These are phyloP conservation scores for Lontra canadensis DNA, from an alignment of 2,113 vertebrate genomes.

Conservation along the genomic window DNA sequence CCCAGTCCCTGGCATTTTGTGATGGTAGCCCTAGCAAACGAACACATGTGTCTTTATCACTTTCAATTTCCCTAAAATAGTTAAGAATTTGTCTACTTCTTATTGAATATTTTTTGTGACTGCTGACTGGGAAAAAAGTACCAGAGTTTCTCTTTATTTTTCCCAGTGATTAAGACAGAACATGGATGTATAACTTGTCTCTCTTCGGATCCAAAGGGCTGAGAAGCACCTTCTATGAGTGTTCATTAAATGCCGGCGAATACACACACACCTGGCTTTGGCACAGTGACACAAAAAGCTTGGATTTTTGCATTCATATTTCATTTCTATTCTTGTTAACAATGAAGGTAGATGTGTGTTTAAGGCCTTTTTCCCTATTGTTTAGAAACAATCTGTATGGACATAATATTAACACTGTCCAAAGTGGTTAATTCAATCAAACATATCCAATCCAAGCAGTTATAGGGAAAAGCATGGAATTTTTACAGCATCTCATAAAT, in stretches of 20 bases:
- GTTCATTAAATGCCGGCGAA: background rate
- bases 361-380: background rate
- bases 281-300: background rate
- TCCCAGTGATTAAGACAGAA: conserved; percentile 20
- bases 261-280: background rate
- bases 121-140: background rate
- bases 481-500: background rate
- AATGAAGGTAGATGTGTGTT: background rate
- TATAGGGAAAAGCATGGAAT: background rate
- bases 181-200: conserved; percentile 19
- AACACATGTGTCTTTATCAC: background rate
- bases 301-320: background rate
- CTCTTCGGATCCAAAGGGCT: conserved; percentile 22
- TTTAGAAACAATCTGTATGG: background rate
- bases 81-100: background rate
- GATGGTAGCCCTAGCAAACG: background rate
- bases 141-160: conserved; percentile 6
- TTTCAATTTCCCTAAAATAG: background rate
- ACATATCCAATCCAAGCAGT: background rate
- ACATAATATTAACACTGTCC: background rate
- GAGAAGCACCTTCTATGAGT: background rate
- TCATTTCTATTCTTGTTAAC: conserved; percentile 6
- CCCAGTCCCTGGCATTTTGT: background rate
- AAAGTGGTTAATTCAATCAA: background rate
- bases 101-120: background rate